Evolutionary conservation across 2,888 invertebrate species (phyloP), one percentile per base, ranked within the genome.

Genomic region (Euzophera pinguis): DNA sequence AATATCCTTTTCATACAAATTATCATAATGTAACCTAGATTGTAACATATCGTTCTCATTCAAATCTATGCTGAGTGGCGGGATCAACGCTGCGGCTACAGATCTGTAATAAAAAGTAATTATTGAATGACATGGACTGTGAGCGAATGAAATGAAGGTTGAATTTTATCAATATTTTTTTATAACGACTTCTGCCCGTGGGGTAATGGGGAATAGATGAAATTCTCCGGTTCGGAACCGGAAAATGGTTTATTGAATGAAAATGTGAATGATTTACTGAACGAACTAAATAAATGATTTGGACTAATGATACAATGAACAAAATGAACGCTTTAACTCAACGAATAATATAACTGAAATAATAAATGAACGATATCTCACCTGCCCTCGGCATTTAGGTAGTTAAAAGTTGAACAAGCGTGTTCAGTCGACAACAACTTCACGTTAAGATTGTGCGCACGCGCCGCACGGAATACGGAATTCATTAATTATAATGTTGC

Each of bases 371-470:
- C 22, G 22, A 22, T 22, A n/a, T 29, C 67, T 62, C 16, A 94
- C 93, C 93, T 80, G 47, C 93, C 93, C 79, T 99, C 99, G 0
- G 94, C 92, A 76, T 94, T 96, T 38, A 98, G 88, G 75, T 97
- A 99, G 88, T 99, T 99, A 81, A 96, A 99, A 0, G 96, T 96
- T 1, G 97, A 89, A 67, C 96, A 95, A 0, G 99, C 99, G 71
- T 95, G 93, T 61, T 96, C 94, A 0, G 97, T 95, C 0, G 95
- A 91, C 45, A 97, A 82, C 43, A 98, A 90, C 86, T 99, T 98
- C 8, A 95, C 87, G 69, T 93, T 94, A 16, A 97, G 61, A 0
- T 58, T 56, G 27, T 58, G 55, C 1, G 63, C 60, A 0, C 72
- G 70, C 13, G 81, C 73, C 0, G 76, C 73, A 0, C 43, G 51